These are phyloP conservation scores for Cromileptes altivelis DNA, from an alignment of 2,113 vertebrate genomes.

Conservation along the genomic window DNA sequence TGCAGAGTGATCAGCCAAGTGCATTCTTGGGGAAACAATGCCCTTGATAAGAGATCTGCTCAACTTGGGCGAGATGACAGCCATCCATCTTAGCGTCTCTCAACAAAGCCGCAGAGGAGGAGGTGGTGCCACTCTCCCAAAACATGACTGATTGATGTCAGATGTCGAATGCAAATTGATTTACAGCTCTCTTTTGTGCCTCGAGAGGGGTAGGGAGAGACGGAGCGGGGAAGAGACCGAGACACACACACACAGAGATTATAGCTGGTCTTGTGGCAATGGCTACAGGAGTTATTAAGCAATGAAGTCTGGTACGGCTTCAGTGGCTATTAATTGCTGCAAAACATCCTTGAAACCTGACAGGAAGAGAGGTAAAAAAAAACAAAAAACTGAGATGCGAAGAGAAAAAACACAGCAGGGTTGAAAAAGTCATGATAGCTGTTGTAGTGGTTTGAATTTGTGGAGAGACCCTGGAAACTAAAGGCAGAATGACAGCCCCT, in stretches of 20 bases:
- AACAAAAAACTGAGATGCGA: conserved; percentile 7
- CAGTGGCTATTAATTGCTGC: conserved; percentile 57
- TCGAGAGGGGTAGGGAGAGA: conserved; percentile 30
- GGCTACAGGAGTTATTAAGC: conserved; percentile 71
- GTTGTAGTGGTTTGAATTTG: conserved; percentile 65
- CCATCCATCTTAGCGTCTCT: conserved; percentile 72
- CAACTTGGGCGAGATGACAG: conserved; percentile 72
- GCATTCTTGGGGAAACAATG: conserved; percentile 68
- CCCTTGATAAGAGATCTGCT: conserved; percentile 77
- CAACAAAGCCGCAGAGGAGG: conserved; percentile 62
- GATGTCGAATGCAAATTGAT: conserved; percentile 79
- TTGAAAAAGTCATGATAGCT: conserved; percentile 44
- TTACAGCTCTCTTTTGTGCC: conserved; percentile 69
- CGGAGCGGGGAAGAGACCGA: conserved; percentile 23
- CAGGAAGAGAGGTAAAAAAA: not conserved
- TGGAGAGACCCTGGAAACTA: conserved; percentile 84
- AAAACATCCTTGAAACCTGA: conserved; percentile 59
- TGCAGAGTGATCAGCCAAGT: conserved; percentile 2
- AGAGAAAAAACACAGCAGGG: conserved; percentile 33
- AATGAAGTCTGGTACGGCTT: conserved; percentile 61
- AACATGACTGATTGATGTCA: conserved; percentile 82
- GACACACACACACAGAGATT: conserved; percentile 44
- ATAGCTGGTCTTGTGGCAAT: conserved; percentile 43
- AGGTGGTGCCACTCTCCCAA: conserved; percentile 70
- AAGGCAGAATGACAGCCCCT: conserved; percentile 83